Evolutionary conservation across 2,113 vertebrate species (phyloP), one percentile per base, ranked within the genome.

Genomic region (Callocephalon fimbriatum): DNA sequence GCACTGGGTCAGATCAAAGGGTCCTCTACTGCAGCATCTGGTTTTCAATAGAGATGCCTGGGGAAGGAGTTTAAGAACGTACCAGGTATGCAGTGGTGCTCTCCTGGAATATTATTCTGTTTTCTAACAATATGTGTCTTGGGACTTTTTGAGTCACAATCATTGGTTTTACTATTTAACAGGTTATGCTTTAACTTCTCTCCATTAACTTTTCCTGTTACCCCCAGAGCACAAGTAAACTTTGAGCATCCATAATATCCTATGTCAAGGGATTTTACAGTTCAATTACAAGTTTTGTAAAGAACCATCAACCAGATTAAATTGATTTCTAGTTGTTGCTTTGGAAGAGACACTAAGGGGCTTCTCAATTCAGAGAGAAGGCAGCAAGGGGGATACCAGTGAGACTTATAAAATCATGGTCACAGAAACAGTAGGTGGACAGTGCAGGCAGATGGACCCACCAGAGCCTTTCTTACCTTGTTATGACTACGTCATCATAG

Each of bases 111-210:
- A 63, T 63, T 67, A 12, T 10, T 61, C 75, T 45, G 15, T 7
- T 91, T 84, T 58, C 76, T 77, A 93, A 58, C 32, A 77, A 67
- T 81, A 50, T 3, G 38, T 4, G 38, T 16, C 94, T 89, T 44
- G 87, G 76, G 86, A 93, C 23, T 76, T 29, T 4, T 17, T 15
- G 14, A 94, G 91, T 59, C 83, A 50, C 93, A 59, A 35, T 71
- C 76, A 31, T 58, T 81, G 83, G 68, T 37, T 94, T 95, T 95
- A 93, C 76, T 93, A 8, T 44, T 44, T 86, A 91, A 67, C 89
- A 81, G 84, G 91, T 94, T 94, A 79, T 40, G 73, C 86, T 96
- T 91, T 96, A 81, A 96, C 86, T 96, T 63, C 88, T 84, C 91
- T 67, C 83, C 89, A 87, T 89, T 94, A 96, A 94, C 73, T 95